Evolutionary conservation across 1,140 invertebrate species (phyloP).

Genomic region (Macrocentrus cingulum): DNA sequence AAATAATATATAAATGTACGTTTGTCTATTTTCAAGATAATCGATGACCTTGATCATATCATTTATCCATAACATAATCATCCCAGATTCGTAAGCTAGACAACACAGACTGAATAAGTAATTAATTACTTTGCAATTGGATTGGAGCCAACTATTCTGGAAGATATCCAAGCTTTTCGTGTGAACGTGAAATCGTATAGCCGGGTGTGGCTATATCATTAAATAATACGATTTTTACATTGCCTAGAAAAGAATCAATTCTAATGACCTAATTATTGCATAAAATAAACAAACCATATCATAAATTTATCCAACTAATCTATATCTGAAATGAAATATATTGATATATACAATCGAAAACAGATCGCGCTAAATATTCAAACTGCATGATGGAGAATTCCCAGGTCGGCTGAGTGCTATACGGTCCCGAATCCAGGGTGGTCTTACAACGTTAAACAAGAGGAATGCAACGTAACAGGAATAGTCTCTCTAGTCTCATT

Average conservation of each 20-base stretch:
- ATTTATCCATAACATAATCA: background rate
- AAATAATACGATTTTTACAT: slow-evolving; percentile 23
- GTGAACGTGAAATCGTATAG: slow-evolving; percentile 10
- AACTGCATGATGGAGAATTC: slow-evolving; percentile 16
- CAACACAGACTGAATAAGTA: slow-evolving; percentile 42
- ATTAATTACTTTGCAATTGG: slow-evolving; percentile 50
- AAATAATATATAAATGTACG: no score
- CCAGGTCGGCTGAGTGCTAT: slow-evolving; percentile 22
- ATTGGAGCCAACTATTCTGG: slow-evolving; percentile 50
- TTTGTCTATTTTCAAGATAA: no score
- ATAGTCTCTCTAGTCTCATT: slow-evolving; percentile 49
- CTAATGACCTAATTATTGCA: no score
- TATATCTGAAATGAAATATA: no score
- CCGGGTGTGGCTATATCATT: slow-evolving; percentile 31
- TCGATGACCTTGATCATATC: slow-evolving; percentile 9
- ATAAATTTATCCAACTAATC: no score
- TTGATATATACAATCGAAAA: background rate
- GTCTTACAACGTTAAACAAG: slow-evolving; percentile 53
- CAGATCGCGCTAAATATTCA: background rate
- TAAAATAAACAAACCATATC: no score
- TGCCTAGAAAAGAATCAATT: slow-evolving; percentile 1
- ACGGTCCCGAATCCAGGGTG: slow-evolving; percentile 43
- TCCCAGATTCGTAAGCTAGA: slow-evolving; percentile 9
- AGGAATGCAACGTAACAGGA: slow-evolving; percentile 57
- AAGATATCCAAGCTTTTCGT: slow-evolving; percentile 45